Evolutionary conservation across 2,113 vertebrate species (phyloP), one percentile per base, ranked within the genome.

Genomic region (Seriola rivoliana): DNA sequence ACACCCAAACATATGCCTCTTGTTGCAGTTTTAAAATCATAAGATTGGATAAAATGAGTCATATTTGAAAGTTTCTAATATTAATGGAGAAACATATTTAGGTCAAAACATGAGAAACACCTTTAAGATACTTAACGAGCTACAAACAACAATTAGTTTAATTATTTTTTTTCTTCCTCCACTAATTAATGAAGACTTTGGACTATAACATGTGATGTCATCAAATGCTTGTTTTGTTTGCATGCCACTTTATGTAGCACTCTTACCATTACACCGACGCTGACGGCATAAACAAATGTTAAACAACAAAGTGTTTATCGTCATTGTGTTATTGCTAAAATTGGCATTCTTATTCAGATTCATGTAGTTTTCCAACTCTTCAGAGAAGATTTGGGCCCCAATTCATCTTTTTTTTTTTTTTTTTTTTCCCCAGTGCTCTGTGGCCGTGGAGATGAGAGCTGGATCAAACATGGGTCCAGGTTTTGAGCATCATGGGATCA

Each of bases 381-480:
- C 29, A 29, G 1, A 21, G 14, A n/a, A 17, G 1, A 57, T 36
- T 42, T 23, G 1, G 3, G 5, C 52, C 16, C 48, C 25, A 50
- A 50, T 71, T 9, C 29, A 29, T 29, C 11, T 73, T 0, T 8
- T 34, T 63, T 92, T 34, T 85, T 34, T 79, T 12, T 14, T 74
- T 0, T 8, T 34, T 63, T 92, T 38, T 85, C 32, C 76, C 13
- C 85, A 99, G 98, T 99, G 98, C 23, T 96, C 98, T 0, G 92
- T 98, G 79, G 98, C 97, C 7, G 48, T 99, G 89, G 98, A 97
- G 92, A 99, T 99, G 97, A 97, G 90, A 85, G 96, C 97, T 1
- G 97, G 98, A 11, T 97, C 97, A 12, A 95, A 95, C 14, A 91
- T 98, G 77, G 98, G 97, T 32, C 96, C 97, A 8, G 96, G 97